These are phyloP conservation scores for Shargacucullia verbasci DNA, from an alignment of 2,888 invertebrate genomes.

Conservation along the genomic window DNA sequence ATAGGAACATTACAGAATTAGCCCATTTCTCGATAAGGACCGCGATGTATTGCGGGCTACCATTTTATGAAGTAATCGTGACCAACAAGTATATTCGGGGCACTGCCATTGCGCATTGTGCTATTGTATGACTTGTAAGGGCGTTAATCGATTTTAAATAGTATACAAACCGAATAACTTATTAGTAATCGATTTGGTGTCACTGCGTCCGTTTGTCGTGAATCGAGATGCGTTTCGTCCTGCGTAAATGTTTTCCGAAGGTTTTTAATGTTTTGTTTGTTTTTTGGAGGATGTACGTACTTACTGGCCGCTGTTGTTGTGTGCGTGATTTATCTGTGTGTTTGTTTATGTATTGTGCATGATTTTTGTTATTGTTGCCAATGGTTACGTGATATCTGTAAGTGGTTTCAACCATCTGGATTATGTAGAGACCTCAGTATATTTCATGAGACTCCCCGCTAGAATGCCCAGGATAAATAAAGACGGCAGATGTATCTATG, in stretches of 20 bases:
- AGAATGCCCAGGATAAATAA: too few relatives aligned
- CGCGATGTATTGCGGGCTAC: neutral
- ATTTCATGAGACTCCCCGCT: too few relatives aligned
- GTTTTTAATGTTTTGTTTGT: conserved; percentile 21
- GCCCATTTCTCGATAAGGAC: neutral
- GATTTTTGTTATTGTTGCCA: neutral
- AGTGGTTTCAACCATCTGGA: too few relatives aligned
- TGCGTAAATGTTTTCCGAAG: conserved; percentile 41
- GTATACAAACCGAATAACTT: conserved; percentile 29
- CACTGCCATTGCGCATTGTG: conserved; percentile 49
- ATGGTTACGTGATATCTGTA: neutral
- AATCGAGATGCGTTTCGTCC: conserved; percentile 46
- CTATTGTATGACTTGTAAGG: conserved; percentile 53
- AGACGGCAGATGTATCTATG: too few relatives aligned
- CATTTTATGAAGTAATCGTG: conserved; percentile 30
- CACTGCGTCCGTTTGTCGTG: conserved; percentile 19
- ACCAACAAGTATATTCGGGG: conserved; percentile 33
- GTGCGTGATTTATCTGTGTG: conserved; percentile 3
- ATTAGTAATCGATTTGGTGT: conserved; percentile 37
- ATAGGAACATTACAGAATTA: too few relatives aligned
- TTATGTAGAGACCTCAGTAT: too few relatives aligned
- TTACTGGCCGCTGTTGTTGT: neutral
- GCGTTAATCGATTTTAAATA: conserved; percentile 42
- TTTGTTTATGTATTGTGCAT: conserved; percentile 2
- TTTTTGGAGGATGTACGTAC: neutral